Evolutionary conservation across 1,140 invertebrate species (phyloP).

Genomic region (Penaeus vannamei): DNA sequence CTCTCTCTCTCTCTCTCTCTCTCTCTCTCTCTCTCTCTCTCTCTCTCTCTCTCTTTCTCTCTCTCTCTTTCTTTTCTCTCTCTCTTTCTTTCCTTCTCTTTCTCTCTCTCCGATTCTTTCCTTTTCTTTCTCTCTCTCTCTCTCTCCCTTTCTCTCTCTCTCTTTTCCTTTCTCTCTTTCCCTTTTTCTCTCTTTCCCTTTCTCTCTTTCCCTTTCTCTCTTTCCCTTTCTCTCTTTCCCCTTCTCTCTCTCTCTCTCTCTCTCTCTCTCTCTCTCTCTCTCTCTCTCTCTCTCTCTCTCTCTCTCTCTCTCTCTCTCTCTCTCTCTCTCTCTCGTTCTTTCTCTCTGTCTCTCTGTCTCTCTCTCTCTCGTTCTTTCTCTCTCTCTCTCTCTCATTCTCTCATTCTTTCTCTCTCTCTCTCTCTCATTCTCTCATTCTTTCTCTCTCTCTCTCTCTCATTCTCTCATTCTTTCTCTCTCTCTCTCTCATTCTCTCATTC

Average conservation of each 20-base stretch:
- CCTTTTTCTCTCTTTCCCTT: background rate
- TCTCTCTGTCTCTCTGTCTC: slow-evolving; percentile 18
- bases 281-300: slow-evolving; percentile 22
- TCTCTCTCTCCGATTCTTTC: too few species aligned
- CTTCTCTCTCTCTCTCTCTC: background rate
- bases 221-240: background rate
- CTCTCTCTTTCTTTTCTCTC: too few species aligned
- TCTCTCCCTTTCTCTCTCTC: too few species aligned
- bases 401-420: slow-evolving; percentile 39
- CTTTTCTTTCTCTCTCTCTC: too few species aligned
- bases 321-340: background rate
- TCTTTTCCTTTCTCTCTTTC: background rate
- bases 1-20: background rate
- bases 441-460: slow-evolving; percentile 7
- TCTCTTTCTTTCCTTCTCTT: too few species aligned
- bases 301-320: slow-evolving; percentile 7
- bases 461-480: background rate
- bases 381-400: slow-evolving; percentile 34
- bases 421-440: background rate
- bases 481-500: background rate
- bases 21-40: too few species aligned
- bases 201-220: background rate
- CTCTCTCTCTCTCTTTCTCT: too few species aligned
- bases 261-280: background rate
- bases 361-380: slow-evolving; percentile 4